Evolutionary conservation across 2,888 invertebrate genomes (phyloP).

Genomic region (Adelphocoris suturalis): DNA sequence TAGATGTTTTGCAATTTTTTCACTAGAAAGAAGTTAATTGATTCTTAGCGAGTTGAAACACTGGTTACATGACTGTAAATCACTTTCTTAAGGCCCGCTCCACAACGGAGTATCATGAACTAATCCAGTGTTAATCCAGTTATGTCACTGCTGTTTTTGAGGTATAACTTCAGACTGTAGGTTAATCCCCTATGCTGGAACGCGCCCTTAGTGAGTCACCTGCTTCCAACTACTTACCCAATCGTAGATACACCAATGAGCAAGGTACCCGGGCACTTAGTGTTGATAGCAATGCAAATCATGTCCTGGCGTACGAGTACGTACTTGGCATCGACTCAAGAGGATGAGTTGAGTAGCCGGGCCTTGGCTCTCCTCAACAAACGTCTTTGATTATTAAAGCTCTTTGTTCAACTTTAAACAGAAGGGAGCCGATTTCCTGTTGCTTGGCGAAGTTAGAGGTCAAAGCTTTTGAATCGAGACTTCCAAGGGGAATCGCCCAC

Average conservation of each 20-base stretch:
- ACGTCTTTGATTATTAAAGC: conserved; percentile 27
- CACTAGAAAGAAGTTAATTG: too few relatives aligned
- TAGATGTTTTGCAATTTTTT: too few relatives aligned
- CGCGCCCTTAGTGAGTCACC: not conserved
- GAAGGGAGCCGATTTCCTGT: conserved; percentile 31
- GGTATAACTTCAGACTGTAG: too few relatives aligned
- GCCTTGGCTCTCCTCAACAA: not conserved
- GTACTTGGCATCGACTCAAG: conserved; percentile 4
- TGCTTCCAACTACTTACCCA: not conserved
- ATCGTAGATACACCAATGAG: not conserved
- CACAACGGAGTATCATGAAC: too few relatives aligned
- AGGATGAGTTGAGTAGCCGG: conserved; percentile 17
- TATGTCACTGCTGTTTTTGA: too few relatives aligned
- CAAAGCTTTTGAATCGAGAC: not conserved
- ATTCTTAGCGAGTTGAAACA: too few relatives aligned
- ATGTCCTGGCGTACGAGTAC: not conserved
- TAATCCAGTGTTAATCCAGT: too few relatives aligned
- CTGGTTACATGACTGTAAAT: too few relatives aligned
- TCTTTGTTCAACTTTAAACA: conserved; percentile 32
- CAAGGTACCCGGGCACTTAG: not conserved
- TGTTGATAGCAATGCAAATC: not conserved
- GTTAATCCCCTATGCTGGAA: too few relatives aligned
- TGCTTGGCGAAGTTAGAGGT: conserved; percentile 35
- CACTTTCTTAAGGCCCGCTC: too few relatives aligned
- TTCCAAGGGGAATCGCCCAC: conserved; percentile 28